Base-by-base conservation (phyloP, 2,888 invertebrate species). In the Myathropa florea region DNA sequence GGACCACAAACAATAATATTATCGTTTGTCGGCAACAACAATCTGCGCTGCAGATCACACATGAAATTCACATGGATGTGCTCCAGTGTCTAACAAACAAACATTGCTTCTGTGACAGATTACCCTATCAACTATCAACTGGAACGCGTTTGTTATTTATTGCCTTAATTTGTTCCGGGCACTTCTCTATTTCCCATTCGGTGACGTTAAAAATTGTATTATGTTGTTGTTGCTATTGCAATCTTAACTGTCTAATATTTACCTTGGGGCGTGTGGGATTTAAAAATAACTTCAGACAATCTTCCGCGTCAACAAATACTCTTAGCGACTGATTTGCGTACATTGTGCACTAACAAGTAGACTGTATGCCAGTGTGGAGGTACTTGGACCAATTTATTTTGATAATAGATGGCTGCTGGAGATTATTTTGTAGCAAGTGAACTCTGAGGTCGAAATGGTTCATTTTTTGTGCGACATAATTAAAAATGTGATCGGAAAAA, bases 251-350 rank as follows among this genome's bases (percentile, higher is more conserved):
- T 12, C 0, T 30, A 12, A 28, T n/a, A 33, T 33, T 36, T 68
- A 61, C 61, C 53, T 72, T 72, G 60, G 53, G 46, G 30, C 53
- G 30, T 10, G 53, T 53, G 72, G 28, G 46, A 39, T n/a, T 46
- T 26, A 53, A 63, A 63, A 36, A 24, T 21, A 39, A 21, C 24
- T 24, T 14, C 2, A 24, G 36, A 59, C 26, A 36, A 53, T 26
- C 18, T 7, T 53, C 18, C 24, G 12, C 26, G 21, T 59, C 23
- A n/a, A n/a, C 18, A 24, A 57, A 46, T 46, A 46, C 18, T 18
- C 18, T 46, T 33, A 33, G 18, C 46, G 4, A 46, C 46, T n/a
- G 2, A 46, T 18, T 18, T 46, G 24, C 21, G 60, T 28, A 28
- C 14, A 26, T 14, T 12, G 1, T 26, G 24, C 18, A 60, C 55